Base-by-base conservation (phyloP, 2,888 invertebrate genomes). In the Euplexia lucipara region DNA sequence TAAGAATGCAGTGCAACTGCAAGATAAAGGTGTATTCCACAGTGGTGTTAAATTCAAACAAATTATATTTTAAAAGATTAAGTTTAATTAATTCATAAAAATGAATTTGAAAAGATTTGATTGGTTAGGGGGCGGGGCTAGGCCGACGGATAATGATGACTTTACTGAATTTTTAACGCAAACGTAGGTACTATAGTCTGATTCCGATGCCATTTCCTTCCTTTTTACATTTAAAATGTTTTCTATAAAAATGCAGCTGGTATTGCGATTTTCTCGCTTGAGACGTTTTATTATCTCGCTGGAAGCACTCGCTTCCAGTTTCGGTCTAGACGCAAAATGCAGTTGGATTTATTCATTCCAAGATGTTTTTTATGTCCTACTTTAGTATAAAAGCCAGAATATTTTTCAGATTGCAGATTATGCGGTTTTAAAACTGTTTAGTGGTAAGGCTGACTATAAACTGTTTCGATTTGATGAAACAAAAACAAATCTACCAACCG, bases 241-340 rank as follows among this genome's bases (percentile, higher is more conserved):
- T 44, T 20, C 4, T 20, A 3, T 20, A 42, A 5, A 53, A 45
- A 56, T 34, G 47, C n/a, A n/a, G n/a, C 52, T 34, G 26, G 32
- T 30, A 42, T 30, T 59, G 16, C 42, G 30, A 59, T 56, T 63
- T 59, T 18, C 39, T 39, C 42, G 47, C 42, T 39, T 22, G 42
- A 73, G 32, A 52, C 54, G 18, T 64, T 73, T 64, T 70, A 73
- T 70, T 51, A 74, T 72, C 58, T 39, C 34, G 22, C 16, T 9
- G 20, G 37, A 75, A 35, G 20, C 52, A 53, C 56, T 45, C 48
- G 59, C 44, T 41, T 56, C 54, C 54, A 75, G 59, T 41, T 52
- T 70, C 39, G 44, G 52, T 75, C 52, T 60, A 75, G 65, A 69
- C 57, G 32, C 53, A 42, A 75, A 73, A 68, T 65, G 53, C 52